Conservation (phyloP, 1,140 invertebrate species). For the Drosophila azteca region DNA sequence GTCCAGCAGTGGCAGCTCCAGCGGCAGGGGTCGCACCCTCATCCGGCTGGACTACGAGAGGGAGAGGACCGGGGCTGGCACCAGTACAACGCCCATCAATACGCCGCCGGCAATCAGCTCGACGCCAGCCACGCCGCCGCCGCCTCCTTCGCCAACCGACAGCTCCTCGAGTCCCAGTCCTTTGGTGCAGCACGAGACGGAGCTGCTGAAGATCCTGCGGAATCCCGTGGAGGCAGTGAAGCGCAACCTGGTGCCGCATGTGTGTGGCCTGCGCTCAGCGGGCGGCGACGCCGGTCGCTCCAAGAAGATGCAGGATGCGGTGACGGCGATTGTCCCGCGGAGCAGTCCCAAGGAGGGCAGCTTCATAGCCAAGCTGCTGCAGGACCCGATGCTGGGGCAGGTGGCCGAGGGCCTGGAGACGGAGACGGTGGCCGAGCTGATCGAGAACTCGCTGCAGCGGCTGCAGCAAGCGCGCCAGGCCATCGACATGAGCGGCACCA, state of each 20-base stretch:
- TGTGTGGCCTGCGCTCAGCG: slow-evolving; percentile 85
- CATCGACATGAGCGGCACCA: slow-evolving; percentile 84
- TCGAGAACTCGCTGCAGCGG: slow-evolving; percentile 87
- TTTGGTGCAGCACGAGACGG: slow-evolving; percentile 76
- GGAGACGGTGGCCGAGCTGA: slow-evolving; percentile 85
- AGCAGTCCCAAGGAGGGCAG: slow-evolving; percentile 22
- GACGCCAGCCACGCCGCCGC: slow-evolving; percentile 46
- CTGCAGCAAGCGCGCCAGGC: slow-evolving; percentile 85
- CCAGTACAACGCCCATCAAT: slow-evolving; percentile 62
- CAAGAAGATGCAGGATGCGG: slow-evolving; percentile 47
- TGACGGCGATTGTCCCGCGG: not conserved
- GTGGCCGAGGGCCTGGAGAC: slow-evolving; percentile 86
- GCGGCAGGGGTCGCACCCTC: slow-evolving; percentile 69
- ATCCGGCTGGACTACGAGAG: slow-evolving; percentile 75
- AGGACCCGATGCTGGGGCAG: slow-evolving; percentile 86
- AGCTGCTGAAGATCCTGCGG: slow-evolving; percentile 85
- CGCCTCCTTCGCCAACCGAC: slow-evolving; percentile 1
- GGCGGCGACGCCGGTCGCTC: slow-evolving; percentile 7
- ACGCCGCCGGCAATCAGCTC: slow-evolving; percentile 52
- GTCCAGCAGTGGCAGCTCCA: slow-evolving; percentile 60
- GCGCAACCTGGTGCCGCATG: slow-evolving; percentile 88
- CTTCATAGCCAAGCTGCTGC: slow-evolving; percentile 86
- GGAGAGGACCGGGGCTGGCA: slow-evolving; percentile 49
- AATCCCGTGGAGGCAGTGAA: slow-evolving; percentile 89
- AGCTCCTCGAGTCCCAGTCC: slow-evolving; percentile 7